phyloP scores from a whole-genome alignment of 2,797 vertebrate genomes.

The Aeoliscus strigatus region DNA sequence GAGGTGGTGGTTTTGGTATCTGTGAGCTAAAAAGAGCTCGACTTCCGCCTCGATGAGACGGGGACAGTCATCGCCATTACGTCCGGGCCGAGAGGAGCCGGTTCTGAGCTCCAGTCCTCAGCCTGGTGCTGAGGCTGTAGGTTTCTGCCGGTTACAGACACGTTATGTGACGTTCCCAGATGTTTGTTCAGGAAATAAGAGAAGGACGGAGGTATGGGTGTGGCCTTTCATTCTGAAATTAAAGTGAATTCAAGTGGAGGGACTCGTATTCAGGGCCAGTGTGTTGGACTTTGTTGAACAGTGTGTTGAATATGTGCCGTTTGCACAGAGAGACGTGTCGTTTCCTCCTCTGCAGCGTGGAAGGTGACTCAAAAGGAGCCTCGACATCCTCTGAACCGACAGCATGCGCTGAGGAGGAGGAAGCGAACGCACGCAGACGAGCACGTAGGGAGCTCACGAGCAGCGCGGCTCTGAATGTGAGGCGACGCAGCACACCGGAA shows the following conservation, averaged over 20 bases:
- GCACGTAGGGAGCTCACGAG: too few relatives aligned
- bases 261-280: slow-evolving; percentile 9
- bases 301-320: too few relatives aligned
- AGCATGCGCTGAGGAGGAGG: slow-evolving; percentile 44
- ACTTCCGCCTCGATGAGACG: slow-evolving; percentile 61
- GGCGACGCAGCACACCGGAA: slow-evolving; percentile 31
- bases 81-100: slow-evolving; percentile 18
- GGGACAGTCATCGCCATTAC: slow-evolving; percentile 34
- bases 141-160: slow-evolving; percentile 7
- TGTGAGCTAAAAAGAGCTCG: slow-evolving; percentile 21
- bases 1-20: slow-evolving; percentile 18
- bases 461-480: slow-evolving; percentile 47
- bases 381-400: slow-evolving; percentile 10
- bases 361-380: slow-evolving; percentile 26
- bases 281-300: too few relatives aligned
- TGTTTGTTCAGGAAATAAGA: slow-evolving; percentile 33
- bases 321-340: background rate
- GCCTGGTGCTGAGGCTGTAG: slow-evolving; percentile 3
- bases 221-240: slow-evolving; percentile 58
- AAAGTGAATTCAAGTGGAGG: slow-evolving; percentile 45
- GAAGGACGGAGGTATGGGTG: slow-evolving; percentile 59
- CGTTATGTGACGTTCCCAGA: slow-evolving; percentile 9
- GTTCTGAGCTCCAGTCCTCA: background rate
- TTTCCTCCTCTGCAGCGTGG: slow-evolving; percentile 40
- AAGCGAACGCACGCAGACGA: slow-evolving; percentile 26